phyloP scores from a whole-genome alignment of 2,888 invertebrate species.

The Lochmaea capreae region DNA sequence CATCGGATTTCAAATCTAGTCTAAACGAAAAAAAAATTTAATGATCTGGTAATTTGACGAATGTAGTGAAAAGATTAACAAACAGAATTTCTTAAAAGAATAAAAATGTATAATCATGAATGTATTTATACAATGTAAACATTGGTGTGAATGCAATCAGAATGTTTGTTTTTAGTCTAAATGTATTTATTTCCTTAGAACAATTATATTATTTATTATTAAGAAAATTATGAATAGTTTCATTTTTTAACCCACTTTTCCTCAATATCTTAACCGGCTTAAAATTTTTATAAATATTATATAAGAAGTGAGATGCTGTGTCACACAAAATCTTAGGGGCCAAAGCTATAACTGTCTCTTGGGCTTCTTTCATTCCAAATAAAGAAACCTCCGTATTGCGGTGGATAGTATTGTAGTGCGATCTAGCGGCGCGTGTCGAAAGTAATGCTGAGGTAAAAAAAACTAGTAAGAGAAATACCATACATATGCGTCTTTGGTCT shows the following conservation, averaged over 20 bases:
- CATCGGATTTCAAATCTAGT: conserved; percentile 22
- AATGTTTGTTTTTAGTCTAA: conserved; percentile 53
- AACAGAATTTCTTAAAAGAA: conserved; percentile 50
- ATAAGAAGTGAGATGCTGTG: too few relatives aligned
- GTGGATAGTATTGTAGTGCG: too few relatives aligned
- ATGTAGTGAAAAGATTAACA: conserved; percentile 49
- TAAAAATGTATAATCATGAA: conserved; percentile 50
- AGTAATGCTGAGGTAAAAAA: too few relatives aligned
- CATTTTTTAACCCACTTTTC: conserved; percentile 27
- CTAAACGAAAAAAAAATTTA: conserved; percentile 23
- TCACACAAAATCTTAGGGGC: too few relatives aligned
- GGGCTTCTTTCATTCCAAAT: too few relatives aligned
- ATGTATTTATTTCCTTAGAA: conserved; percentile 63
- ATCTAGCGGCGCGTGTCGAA: too few relatives aligned
- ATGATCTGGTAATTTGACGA: conserved; percentile 24
- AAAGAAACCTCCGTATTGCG: too few relatives aligned
- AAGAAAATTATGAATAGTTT: conserved; percentile 37
- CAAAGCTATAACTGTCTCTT: too few relatives aligned
- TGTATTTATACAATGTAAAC: conserved; percentile 58
- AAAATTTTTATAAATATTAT: too few relatives aligned
- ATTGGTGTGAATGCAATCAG: conserved; percentile 49
- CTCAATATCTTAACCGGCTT: background rate
- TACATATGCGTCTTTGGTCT: too few relatives aligned
- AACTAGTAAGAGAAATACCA: too few relatives aligned
- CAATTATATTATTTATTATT: conserved; percentile 63